phyloP scores from a whole-genome alignment of 2,113 vertebrate species.

The Limnothrissa miodon region DNA sequence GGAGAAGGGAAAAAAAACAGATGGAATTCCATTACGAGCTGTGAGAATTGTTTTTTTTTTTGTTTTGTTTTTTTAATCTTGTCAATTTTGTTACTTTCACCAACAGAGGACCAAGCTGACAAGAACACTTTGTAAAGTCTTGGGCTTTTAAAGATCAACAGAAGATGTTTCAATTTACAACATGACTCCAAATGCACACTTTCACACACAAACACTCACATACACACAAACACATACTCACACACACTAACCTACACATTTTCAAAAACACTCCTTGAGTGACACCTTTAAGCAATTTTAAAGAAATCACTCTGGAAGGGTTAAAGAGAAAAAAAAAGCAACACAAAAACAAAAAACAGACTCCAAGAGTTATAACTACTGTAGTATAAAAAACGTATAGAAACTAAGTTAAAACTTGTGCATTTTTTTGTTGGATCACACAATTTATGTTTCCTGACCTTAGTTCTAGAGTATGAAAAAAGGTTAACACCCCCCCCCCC shows the following conservation, averaged over 20 bases:
- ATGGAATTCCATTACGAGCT: slow-evolving; percentile 96
- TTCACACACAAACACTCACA: slow-evolving; percentile 35
- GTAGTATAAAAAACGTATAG: slow-evolving; percentile 99
- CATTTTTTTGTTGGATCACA: slow-evolving; percentile 98
- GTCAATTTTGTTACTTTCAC: slow-evolving; percentile 91
- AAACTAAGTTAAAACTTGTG: slow-evolving; percentile 99
- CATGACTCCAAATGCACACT: slow-evolving; percentile 43
- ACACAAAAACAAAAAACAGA: slow-evolving; percentile 75
- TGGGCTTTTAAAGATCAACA: slow-evolving; percentile 88
- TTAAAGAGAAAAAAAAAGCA: slow-evolving; percentile 61
- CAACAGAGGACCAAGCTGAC: slow-evolving; percentile 95
- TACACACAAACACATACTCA: slow-evolving; percentile 33
- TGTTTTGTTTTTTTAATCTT: slow-evolving; percentile 79
- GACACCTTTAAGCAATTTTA: slow-evolving; percentile 57
- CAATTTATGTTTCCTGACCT: slow-evolving; percentile 92
- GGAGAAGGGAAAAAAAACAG: slow-evolving; percentile 36
- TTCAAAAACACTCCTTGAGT: slow-evolving; percentile 59
- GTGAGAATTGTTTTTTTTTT: slow-evolving; percentile 75
- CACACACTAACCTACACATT: slow-evolving; percentile 51
- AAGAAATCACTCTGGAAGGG: slow-evolving; percentile 82
- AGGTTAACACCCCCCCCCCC: slow-evolving; percentile 81
- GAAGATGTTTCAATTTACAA: slow-evolving; percentile 76
- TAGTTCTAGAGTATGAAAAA: slow-evolving; percentile 94
- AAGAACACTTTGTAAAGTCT: slow-evolving; percentile 95
- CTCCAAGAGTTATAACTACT: slow-evolving; percentile 99